phyloP scores from a whole-genome alignment of 2,797 vertebrate species.

The Melanotaenia trifasciata region DNA sequence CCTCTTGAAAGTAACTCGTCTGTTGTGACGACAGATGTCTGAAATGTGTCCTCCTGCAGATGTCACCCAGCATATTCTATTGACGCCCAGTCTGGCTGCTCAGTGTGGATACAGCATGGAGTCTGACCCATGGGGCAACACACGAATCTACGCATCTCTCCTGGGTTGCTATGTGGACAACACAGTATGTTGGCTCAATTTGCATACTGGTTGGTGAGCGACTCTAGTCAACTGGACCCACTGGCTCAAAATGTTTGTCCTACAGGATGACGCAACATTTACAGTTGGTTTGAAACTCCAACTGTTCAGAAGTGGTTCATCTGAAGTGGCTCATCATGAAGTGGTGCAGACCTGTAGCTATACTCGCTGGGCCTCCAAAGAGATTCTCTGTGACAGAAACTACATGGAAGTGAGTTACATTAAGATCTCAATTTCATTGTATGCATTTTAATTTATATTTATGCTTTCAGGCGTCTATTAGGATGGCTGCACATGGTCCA shows the following conservation, averaged over 20 bases:
- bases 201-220: too few relatives aligned
- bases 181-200: constrained; percentile 61
- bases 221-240: too few relatives aligned
- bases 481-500: constrained; percentile 39
- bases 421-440: neutral
- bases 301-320: constrained; percentile 53
- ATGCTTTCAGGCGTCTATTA: constrained; percentile 65
- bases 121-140: constrained; percentile 80
- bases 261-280: constrained; percentile 81
- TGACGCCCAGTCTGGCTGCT: constrained; percentile 79
- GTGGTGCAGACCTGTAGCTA: constrained; percentile 80
- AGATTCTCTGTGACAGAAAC: constrained; percentile 85
- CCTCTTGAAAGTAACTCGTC: neutral
- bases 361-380: constrained; percentile 75
- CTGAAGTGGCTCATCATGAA: constrained; percentile 59
- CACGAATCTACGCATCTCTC: constrained; percentile 81
- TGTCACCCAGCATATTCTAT: constrained; percentile 58
- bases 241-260: neutral
- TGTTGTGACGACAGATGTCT: neutral
- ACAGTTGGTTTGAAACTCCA: constrained; percentile 75
- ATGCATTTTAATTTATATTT: too few relatives aligned
- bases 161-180: constrained; percentile 83
- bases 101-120: constrained; percentile 86
- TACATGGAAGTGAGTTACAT: constrained; percentile 86
- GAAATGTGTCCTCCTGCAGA: constrained; percentile 58